phyloP scores from a whole-genome alignment of 2,888 invertebrate genomes.

The Elmis aenea region DNA sequence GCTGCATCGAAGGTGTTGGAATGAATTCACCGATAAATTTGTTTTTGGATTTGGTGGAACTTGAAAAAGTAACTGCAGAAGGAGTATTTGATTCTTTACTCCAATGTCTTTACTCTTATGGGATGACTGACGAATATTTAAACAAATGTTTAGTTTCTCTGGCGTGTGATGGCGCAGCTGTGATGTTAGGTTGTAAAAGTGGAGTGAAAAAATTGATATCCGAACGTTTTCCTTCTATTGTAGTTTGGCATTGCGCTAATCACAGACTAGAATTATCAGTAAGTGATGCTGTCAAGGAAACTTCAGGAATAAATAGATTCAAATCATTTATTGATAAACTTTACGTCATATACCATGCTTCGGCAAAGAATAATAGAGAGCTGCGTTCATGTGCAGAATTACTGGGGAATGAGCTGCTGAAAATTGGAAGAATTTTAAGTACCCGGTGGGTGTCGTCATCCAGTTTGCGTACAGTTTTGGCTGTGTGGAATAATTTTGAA shows the following conservation, averaged over 20 bases:
- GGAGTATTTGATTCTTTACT: constrained; percentile 2
- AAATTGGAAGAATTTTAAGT: constrained; percentile 4
- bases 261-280: constrained; percentile 1
- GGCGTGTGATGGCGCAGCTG: constrained; percentile 1
- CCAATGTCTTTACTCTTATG: constrained; percentile 3
- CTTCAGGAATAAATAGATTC: constrained; percentile 4
- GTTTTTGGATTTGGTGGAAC: constrained; percentile 5
- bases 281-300: background rate
- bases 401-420: constrained; percentile 1
- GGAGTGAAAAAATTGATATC: background rate
- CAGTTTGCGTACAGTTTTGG: too few relatives aligned
- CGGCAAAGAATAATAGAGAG: constrained; percentile 1
- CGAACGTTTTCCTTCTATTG: background rate
- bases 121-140: background rate
- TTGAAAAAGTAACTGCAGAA: constrained; percentile 2
- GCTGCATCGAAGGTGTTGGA: background rate
- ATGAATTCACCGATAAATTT: background rate
- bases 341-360: constrained; percentile 3
- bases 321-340: constrained; percentile 6
- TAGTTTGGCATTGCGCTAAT: background rate
- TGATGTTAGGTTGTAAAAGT: background rate
- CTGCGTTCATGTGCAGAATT: background rate
- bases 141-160: background rate
- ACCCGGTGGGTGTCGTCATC: constrained; percentile 1
- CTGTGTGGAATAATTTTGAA: too few relatives aligned